Conservation (phyloP, 1,140 invertebrate genomes). For the Mya arenaria region DNA sequence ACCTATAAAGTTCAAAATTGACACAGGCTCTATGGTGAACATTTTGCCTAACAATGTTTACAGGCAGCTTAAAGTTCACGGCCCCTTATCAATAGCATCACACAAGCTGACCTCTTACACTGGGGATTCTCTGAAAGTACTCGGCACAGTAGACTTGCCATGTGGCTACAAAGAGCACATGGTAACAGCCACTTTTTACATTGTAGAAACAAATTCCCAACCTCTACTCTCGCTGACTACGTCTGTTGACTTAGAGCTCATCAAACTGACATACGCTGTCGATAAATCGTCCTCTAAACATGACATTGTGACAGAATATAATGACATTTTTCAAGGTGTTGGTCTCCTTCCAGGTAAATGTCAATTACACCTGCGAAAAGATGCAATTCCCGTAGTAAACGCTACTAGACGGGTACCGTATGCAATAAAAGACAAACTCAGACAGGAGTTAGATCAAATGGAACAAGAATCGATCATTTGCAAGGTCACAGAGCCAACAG, state of each 20-base stretch:
- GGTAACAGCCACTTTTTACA: neutral
- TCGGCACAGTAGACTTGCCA: neutral
- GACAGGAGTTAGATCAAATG: conserved; percentile 58
- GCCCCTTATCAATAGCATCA: neutral
- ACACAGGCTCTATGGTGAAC: conserved; percentile 21
- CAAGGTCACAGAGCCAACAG: conserved; percentile 75
- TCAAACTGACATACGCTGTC: conserved; percentile 20
- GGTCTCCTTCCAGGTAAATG: conserved; percentile 30
- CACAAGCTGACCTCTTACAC: neutral
- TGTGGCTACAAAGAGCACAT: neutral
- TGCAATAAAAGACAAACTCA: conserved; percentile 49
- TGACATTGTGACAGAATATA: conserved; percentile 30
- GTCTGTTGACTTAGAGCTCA: neutral
- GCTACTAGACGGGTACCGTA: conserved; percentile 68
- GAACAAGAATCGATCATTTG: conserved; percentile 53
- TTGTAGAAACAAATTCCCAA: neutral
- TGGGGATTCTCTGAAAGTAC: neutral
- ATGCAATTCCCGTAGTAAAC: conserved; percentile 63
- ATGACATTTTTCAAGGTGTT: conserved; percentile 27
- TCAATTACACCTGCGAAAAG: conserved; percentile 59
- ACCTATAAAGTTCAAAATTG: neutral
- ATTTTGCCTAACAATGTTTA: conserved; percentile 8
- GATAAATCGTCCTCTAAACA: too few species aligned
- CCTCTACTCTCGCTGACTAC: neutral
- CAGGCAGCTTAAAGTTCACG: neutral